Conservation (phyloP, 2,797 vertebrate genomes). For the Poeciliopsis turneri region DNA sequence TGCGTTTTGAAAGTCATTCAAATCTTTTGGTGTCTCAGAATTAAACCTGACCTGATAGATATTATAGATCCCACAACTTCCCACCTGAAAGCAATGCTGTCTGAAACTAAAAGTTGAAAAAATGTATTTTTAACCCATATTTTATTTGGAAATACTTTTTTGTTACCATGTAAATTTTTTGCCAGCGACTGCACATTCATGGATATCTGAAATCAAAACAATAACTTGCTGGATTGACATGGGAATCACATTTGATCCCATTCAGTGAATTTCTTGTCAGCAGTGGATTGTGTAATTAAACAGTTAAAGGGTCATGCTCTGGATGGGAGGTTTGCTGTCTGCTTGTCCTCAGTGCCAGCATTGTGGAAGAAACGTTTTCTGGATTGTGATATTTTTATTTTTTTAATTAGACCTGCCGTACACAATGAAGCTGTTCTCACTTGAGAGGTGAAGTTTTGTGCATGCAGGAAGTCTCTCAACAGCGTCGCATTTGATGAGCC, state of each 20-base stretch:
- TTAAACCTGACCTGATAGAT: not conserved
- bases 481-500: conserved; percentile 62
- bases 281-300: conserved; percentile 4
- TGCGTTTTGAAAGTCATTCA: not conserved
- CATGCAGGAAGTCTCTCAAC: conserved; percentile 63
- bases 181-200: not conserved
- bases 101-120: not conserved
- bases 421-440: conserved; percentile 47
- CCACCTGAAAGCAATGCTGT: not conserved
- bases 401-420: conserved; percentile 48
- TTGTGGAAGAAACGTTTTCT: conserved; percentile 28
- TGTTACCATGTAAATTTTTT: not conserved
- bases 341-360: conserved; percentile 21
- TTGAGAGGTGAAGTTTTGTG: conserved; percentile 59
- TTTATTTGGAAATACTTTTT: not conserved
- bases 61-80: not conserved
- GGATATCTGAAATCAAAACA: not conserved
- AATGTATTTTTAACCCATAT: not conserved
- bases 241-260: conserved; percentile 29
- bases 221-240: not conserved
- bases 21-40: not conserved
- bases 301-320: conserved; percentile 25
- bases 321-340: conserved; percentile 50
- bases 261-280: conserved; percentile 40
- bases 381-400: conserved; percentile 20